These are phyloP conservation scores for Telenomus remus DNA, from an alignment of 1,140 invertebrate genomes.

Conservation along the genomic window DNA sequence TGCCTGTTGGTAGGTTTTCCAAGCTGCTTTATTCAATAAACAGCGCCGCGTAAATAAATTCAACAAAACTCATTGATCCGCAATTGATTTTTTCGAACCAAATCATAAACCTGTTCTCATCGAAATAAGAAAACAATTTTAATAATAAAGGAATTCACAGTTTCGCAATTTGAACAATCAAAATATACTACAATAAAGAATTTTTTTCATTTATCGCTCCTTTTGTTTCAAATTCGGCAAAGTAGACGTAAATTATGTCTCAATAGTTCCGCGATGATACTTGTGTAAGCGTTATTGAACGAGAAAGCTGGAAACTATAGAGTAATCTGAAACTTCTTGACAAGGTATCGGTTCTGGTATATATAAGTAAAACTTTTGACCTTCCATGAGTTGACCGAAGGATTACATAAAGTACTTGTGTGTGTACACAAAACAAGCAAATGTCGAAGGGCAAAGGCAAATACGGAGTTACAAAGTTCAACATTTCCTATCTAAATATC, in stretches of 20 bases:
- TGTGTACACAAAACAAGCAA: neutral
- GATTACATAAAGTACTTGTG: conserved; percentile 48
- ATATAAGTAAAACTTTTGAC: conserved; percentile 40
- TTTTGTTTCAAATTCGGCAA: too few species aligned
- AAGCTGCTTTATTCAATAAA: neutral
- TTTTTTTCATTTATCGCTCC: too few species aligned
- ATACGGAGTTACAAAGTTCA: conserved; percentile 1
- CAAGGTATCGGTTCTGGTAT: conserved; percentile 47
- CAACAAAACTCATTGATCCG: neutral
- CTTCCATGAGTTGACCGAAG: conserved; percentile 48
- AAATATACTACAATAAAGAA: too few species aligned
- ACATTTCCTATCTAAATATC: too few species aligned
- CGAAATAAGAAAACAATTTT: too few species aligned
- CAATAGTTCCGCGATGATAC: conserved; percentile 19
- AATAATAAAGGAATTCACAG: too few species aligned
- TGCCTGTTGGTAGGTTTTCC: neutral
- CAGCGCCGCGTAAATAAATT: neutral
- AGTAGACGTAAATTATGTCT: too few species aligned
- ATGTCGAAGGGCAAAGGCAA: conserved; percentile 9
- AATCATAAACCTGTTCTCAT: too few species aligned
- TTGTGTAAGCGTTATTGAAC: conserved; percentile 42
- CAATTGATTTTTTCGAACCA: neutral
- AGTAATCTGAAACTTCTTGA: conserved; percentile 51
- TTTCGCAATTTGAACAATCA: too few species aligned
- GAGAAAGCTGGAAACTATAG: conserved; percentile 40